phyloP scores from a whole-genome alignment of 37 sponge, comb jelly and placozoan species.

The Cladorhizidae sp. region DNA sequence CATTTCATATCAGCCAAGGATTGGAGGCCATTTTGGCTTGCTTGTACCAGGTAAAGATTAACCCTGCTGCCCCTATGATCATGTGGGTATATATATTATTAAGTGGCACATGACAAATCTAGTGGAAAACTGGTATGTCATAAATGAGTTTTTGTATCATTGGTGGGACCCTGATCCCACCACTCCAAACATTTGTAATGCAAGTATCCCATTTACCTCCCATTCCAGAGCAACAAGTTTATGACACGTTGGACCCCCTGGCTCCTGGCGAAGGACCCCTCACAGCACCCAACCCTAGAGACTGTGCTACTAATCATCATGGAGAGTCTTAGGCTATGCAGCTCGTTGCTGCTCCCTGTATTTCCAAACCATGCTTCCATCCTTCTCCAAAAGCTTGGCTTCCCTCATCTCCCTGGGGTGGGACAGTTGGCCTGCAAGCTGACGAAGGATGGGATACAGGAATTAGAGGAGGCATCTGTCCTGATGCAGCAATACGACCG shows the following conservation, averaged over 20 bases:
- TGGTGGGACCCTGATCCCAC: too few species aligned
- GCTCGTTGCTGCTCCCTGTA: slow-evolving; percentile 63
- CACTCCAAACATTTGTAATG: too few species aligned
- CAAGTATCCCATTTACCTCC: too few species aligned
- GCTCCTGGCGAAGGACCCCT: slow-evolving; percentile 52
- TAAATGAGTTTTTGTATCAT: too few species aligned
- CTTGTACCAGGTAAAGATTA: slow-evolving; percentile 49
- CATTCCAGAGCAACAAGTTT: slow-evolving; percentile 60
- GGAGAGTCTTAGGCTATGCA: slow-evolving; percentile 61
- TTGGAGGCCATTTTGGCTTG: slow-evolving; percentile 56
- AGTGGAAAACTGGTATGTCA: too few species aligned
- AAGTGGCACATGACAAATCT: background rate
- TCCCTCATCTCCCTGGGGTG: background rate
- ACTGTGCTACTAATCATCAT: slow-evolving; percentile 43
- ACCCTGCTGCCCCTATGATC: background rate
- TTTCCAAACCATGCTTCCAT: slow-evolving; percentile 39
- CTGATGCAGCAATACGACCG: slow-evolving; percentile 3
- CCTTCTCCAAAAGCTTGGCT: slow-evolving; percentile 45
- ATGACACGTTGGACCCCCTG: slow-evolving; percentile 66
- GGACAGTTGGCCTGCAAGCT: slow-evolving; percentile 14
- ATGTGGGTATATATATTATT: background rate
- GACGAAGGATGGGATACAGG: background rate
- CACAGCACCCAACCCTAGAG: slow-evolving; percentile 27
- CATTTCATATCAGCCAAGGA: slow-evolving; percentile 68
- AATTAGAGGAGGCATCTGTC: background rate